A percentile compares a stretch with the other conserved stretches of the same genome.
Conservation (phyloP, 37 sponge, comb jelly and placozoan species). For the Haliclona indistincta region DNA sequence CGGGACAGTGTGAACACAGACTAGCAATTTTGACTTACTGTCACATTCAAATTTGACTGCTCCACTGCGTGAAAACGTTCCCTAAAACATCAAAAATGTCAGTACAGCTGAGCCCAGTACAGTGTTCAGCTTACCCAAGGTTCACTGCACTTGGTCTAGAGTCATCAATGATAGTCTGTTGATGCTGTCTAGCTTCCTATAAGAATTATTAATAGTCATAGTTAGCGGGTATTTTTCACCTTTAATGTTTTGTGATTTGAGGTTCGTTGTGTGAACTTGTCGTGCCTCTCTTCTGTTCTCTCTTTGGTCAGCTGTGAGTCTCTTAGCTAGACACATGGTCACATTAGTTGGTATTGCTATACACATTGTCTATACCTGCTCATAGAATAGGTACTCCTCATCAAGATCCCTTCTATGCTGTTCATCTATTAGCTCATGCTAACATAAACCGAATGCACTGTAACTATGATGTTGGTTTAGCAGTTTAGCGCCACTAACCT, state of each 20-base stretch:
- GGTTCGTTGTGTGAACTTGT: conserved; percentile 32
- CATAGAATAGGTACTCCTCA: conserved; percentile 76
- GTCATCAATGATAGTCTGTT: conserved; percentile 48
- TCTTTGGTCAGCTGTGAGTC: background rate
- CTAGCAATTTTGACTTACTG: conserved; percentile 43
- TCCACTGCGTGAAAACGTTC: conserved; percentile 52
- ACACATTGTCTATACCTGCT: conserved; percentile 43
- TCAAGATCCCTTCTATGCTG: conserved; percentile 44
- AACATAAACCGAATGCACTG: background rate
- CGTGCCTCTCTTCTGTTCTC: background rate
- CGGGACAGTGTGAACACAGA: background rate
- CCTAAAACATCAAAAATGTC: conserved; percentile 7
- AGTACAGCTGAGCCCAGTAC: background rate
- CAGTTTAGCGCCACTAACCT: conserved; percentile 39
- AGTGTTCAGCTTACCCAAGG: conserved; percentile 33
- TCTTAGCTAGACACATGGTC: background rate
- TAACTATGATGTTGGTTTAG: background rate
- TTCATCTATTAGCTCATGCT: conserved; percentile 69
- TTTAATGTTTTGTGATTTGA: conserved; percentile 67
- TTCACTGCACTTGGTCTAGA: conserved; percentile 49
- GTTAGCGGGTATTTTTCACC: background rate
- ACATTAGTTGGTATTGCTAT: background rate
- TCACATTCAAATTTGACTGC: conserved; percentile 42
- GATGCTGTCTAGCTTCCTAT: conserved; percentile 52
- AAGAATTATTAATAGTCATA: background rate